Evolutionary conservation across 2,888 invertebrate genomes (phyloP), one percentile per base, ranked within the genome.

Genomic region (Andricus quercusramuli): DNA sequence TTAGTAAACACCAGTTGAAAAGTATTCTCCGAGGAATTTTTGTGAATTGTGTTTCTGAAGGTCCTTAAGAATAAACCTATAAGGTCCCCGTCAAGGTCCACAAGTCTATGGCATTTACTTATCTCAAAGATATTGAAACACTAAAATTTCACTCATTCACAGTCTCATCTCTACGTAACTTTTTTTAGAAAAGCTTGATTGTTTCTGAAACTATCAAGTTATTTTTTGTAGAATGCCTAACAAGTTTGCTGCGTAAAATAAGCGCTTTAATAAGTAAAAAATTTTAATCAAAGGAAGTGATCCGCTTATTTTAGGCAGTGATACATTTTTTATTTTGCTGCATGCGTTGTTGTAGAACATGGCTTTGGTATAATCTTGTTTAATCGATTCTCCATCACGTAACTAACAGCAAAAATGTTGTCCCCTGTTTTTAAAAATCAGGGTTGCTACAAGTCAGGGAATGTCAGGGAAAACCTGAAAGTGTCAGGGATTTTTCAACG

Each of bases 301-400:
- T 78, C 80, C 82, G 86, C 87, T 88, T 83, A 85, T 88, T 89
- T 90, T 88, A 85, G 87, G 87, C 85, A 83, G 79, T 86, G 83
- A 78, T 83, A 79, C 85, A 79, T 80, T 85, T 84, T 87, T 84
- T 83, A 83, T 84, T 87, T 87, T 78, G 85, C 85, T 89, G 89
- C 90, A 89, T 89, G 89, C 80, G 79, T 79, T 81, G 77, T 85
- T 86, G 83, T 84, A 78, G 77, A 82, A 84, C 80, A 83, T 85
- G 86, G 85, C 88, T 86, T 85, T 86, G 84, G 84, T 85, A 76
- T 47, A 77, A 66, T 70, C n/a, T 62, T 79, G 56, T 51, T 77
- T 66, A 78, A 78, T 67, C 15, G 41, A 41, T 67, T 67, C 41
- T 67, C 37, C 67, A 67, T 44, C 67, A 67, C 67, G 67, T 67